Base-by-base conservation (phyloP, 2,888 invertebrate genomes). In the Thecophora atra region DNA sequence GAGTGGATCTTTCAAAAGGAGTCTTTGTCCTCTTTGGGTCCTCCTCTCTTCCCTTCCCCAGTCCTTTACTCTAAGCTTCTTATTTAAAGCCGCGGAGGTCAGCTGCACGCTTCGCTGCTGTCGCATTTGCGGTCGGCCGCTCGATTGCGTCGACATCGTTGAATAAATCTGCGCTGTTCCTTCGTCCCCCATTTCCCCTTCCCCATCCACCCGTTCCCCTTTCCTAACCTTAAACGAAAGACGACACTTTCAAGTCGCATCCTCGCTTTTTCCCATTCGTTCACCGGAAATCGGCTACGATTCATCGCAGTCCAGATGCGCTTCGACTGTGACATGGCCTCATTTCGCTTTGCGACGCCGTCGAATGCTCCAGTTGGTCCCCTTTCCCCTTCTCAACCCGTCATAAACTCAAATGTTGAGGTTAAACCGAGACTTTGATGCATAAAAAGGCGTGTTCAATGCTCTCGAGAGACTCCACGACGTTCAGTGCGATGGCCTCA, bases 241-340 rank as follows among this genome's bases (percentile, higher is more conserved):
- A n/a, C n/a, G n/a, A n/a, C n/a, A n/a, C n/a, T n/a, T n/a, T 17
- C 17, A 28, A n/a, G 65, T 51, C 65, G 21, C 65, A 51, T 47
- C 51, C 21, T 44, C 28, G 42, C 15, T 42, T 37, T 26, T 30
- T n/a, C n/a, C 11, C 37, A 30, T 37, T 21, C 13, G 11, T 30
- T 13, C 63, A 58, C 71, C 71, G 71, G 71, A 71, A 71, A 71
- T 71, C 63, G 65, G 54, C 17, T 30, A 63, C 68, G 67, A 72
- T 58, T 44, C 52, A 11, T 56, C 44, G 54, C 42, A 51, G 60
- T 72, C 62, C 72, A 52, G 24, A 47, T 64, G 51, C 66, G 69
- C 28, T 13, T 21, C 21, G 21, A 56, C 13, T 13, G 67, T 75
- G 78, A 76, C 81, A 79, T 79, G 80, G 79, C 79, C 74, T 58